Conservation (phyloP, 2,113 vertebrate species). For the Isichthys henryi region DNA sequence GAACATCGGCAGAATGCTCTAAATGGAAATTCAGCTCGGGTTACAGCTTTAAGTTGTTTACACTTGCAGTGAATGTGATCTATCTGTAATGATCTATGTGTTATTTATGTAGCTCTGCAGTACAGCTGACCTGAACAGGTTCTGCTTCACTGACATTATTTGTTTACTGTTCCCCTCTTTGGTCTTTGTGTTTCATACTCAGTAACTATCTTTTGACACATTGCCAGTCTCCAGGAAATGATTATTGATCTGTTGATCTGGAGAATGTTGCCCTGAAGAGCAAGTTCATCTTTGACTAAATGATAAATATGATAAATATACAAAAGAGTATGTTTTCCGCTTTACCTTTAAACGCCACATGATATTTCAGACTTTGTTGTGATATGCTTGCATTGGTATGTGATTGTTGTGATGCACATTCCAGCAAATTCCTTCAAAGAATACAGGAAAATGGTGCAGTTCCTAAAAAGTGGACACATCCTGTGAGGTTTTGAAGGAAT, state of each 20-base stretch:
- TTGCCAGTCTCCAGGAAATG: background rate
- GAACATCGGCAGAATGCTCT: background rate
- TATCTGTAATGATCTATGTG: background rate
- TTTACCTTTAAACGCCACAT: background rate
- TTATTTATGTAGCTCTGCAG: background rate
- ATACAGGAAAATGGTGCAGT: background rate
- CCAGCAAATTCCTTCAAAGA: background rate
- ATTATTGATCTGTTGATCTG: background rate
- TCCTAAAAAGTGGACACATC: background rate
- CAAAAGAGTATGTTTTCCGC: background rate
- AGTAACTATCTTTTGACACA: background rate
- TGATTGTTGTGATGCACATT: background rate
- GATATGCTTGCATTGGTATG: background rate
- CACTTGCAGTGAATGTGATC: background rate
- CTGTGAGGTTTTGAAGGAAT: background rate
- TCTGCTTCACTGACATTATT: background rate
- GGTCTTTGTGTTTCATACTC: background rate
- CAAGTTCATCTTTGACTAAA: background rate
- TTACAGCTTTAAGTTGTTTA: background rate
- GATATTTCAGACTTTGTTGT: background rate
- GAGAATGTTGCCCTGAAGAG: background rate
- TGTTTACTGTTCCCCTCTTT: background rate
- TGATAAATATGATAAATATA: background rate
- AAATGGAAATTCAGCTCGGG: background rate
- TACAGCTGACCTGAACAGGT: background rate